A percentile compares a stretch with the other conserved stretches of the same genome.
Conservation (phyloP, 2,797 vertebrate genomes). For the Chiloscyllium punctatum region DNA sequence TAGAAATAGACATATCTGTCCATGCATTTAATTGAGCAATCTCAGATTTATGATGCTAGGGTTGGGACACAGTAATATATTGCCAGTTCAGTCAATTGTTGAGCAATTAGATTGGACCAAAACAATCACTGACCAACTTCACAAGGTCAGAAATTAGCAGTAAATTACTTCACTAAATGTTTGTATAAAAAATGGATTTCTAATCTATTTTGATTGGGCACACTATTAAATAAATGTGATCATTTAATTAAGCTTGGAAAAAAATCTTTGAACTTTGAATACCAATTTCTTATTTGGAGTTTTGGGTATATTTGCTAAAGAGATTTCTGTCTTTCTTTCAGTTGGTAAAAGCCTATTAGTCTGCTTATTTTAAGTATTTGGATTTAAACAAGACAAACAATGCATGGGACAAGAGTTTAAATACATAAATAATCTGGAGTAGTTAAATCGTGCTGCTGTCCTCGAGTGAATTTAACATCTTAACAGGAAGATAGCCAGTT, state of each 20-base stretch:
- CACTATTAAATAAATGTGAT: neutral
- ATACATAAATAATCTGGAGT: neutral
- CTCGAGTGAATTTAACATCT: neutral
- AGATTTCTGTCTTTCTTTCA: neutral
- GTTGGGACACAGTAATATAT: neutral
- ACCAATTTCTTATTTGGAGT: neutral
- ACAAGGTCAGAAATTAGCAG: conserved; percentile 23
- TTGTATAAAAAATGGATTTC: neutral
- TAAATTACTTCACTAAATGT: neutral
- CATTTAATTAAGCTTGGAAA: neutral
- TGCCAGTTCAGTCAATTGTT: neutral
- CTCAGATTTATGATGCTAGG: neutral
- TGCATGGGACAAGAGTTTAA: neutral
- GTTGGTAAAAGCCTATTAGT: neutral
- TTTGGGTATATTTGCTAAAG: neutral
- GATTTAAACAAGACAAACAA: neutral
- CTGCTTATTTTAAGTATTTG: neutral
- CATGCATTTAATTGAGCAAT: conserved; percentile 3
- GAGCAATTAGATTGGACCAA: neutral
- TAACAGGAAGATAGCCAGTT: neutral
- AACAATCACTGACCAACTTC: neutral
- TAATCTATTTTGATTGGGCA: neutral
- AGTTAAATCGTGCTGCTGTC: neutral
- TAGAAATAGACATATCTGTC: neutral
- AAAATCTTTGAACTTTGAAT: neutral